Evolutionary conservation across 2,113 vertebrate genomes (phyloP), one percentile per base, ranked within the genome.

Genomic region (Pelobates fuscus): DNA sequence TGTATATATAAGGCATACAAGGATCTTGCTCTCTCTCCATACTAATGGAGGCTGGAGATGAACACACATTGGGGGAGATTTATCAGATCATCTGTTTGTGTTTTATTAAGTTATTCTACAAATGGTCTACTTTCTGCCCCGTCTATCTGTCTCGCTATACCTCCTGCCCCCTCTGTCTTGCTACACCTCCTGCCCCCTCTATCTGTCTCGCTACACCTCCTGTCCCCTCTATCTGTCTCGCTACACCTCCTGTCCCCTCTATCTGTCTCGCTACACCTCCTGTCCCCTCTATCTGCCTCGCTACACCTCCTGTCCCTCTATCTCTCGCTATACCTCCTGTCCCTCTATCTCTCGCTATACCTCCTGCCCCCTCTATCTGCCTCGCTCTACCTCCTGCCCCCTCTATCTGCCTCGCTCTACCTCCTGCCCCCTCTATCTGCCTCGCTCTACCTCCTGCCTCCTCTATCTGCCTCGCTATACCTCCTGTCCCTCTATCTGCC

Each of bases 121-220:
- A n/a, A n/a, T n/a, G n/a, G n/a, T n/a, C n/a, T n/a, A n/a, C n/a
- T n/a, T n/a, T n/a, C n/a, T n/a, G n/a, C n/a, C 12, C 5, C 4
- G 2, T 12, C 24, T 3, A 3, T 23, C 5, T 2, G 4, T n/a
- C 15, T 5, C 11, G 7, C 0, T 6, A 14, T 8, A 2, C 1
- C 26, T 20, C 8, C n/a, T 4, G 5, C 1, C 7, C n/a, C 18
- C 20, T 3, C 12, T 6, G 2, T 18, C 46, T 20, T 14, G 1
- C 25, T 3, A 2, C 25, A 0, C 29, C 24, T 8, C 2, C 15
- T 6, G 3, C 8, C 2, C 7, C 25, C 18, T 17, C 32, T 41
- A 8, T 20, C n/a, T 21, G 21, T 25, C 23, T 20, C 8, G 0
- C 27, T 1, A 0, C 7, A 12, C 44, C 14, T 6, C n/a, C 27